Conservation (phyloP, 2,888 invertebrate genomes). For the Zele albiditarsus region DNA sequence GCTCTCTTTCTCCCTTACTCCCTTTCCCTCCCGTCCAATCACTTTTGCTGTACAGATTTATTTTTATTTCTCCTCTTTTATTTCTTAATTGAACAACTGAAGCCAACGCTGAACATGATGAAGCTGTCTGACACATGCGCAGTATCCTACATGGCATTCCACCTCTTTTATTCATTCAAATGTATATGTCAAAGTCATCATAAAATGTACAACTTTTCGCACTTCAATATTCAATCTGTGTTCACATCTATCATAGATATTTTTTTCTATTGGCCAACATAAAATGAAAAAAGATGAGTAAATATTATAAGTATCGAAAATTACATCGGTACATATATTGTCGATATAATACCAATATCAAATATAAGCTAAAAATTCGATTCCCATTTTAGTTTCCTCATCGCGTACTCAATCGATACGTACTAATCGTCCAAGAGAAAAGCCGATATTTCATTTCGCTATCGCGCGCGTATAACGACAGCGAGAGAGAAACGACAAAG, state of each 20-base stretch:
- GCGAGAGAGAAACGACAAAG: constrained; percentile 6
- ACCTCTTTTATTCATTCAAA: neutral
- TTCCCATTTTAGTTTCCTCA: constrained; percentile 27
- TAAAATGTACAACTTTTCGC: neutral
- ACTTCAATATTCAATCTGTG: neutral
- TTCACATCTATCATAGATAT: neutral
- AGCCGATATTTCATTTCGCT: constrained; percentile 48
- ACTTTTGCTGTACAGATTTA: neutral
- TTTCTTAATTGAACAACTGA: neutral
- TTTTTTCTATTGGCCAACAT: neutral
- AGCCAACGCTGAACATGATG: constrained; percentile 8
- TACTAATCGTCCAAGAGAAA: constrained; percentile 43
- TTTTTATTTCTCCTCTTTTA: neutral
- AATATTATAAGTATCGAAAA: constrained; percentile 28
- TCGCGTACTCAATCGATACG: constrained; percentile 31
- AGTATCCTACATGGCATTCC: neutral
- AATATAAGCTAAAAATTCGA: constrained; percentile 13
- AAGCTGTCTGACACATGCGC: neutral
- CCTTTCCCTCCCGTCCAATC: neutral
- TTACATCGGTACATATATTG: constrained; percentile 7
- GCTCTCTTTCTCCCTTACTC: neutral
- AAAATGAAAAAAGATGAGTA: neutral
- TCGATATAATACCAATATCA: neutral
- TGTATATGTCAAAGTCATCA: neutral
- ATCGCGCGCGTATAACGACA: constrained; percentile 38